Evolutionary conservation across 2,888 invertebrate genomes (phyloP).

Genomic region (Cyrtodaria siliqua): DNA sequence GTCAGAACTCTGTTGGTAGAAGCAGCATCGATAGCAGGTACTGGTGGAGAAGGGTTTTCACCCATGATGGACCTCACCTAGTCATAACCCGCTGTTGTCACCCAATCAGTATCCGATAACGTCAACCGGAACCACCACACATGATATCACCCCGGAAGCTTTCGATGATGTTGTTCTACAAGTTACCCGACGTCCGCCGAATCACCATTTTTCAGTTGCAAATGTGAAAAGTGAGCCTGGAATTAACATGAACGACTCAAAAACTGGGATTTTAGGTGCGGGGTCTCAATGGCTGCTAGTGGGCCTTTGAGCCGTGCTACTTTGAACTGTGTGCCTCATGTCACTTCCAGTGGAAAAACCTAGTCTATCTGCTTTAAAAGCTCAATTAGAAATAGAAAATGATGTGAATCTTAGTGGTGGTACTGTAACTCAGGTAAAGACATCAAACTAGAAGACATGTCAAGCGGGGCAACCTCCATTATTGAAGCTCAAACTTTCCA

Average conservation of each 20-base stretch:
- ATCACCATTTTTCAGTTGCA: constrained; percentile 9
- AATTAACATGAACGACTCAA: constrained; percentile 34
- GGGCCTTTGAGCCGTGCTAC: constrained; percentile 13
- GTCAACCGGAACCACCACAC: too few species aligned
- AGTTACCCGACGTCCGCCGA: constrained; percentile 23
- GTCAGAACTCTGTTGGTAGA: constrained; percentile 53
- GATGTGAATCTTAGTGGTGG: constrained; percentile 43
- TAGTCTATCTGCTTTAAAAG: constrained; percentile 59
- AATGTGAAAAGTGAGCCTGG: constrained; percentile 39
- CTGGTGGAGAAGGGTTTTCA: constrained; percentile 55
- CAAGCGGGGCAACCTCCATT: constrained; percentile 40
- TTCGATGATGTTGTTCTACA: constrained; percentile 40
- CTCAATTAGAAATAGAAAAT: constrained; percentile 63
- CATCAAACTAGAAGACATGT: constrained; percentile 26
- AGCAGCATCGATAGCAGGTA: constrained; percentile 59
- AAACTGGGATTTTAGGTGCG: constrained; percentile 32
- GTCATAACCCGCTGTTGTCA: constrained; percentile 42
- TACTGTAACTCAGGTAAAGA: constrained; percentile 56
- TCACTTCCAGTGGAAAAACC: constrained; percentile 57
- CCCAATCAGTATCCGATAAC: constrained; percentile 53
- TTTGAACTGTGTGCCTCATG: constrained; percentile 21
- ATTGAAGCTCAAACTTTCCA: constrained; percentile 66
- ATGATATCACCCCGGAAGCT: constrained; percentile 44
- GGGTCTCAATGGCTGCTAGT: constrained; percentile 24
- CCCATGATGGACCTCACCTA: constrained; percentile 47